Conservation (phyloP, 2,888 invertebrate genomes). For the Leptura quadrifasciata region DNA sequence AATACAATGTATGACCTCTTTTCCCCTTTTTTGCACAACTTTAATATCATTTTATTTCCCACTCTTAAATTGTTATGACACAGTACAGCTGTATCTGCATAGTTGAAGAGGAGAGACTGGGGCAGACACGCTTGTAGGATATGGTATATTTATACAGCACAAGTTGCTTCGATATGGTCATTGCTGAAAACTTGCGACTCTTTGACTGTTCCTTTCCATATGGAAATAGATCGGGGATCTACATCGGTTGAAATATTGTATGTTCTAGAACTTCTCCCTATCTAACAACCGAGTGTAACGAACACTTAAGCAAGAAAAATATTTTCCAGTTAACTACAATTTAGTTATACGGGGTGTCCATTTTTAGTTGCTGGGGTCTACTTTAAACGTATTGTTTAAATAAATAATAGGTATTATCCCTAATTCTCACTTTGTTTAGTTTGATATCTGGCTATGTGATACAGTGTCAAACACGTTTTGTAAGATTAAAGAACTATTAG, state of each 20-base stretch:
- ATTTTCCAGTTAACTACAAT: not conserved
- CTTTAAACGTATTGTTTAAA: too few species aligned
- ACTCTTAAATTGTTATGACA: slow-evolving; percentile 10
- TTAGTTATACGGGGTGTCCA: too few species aligned
- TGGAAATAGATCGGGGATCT: not conserved
- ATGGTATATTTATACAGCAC: slow-evolving; percentile 5
- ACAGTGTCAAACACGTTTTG: too few species aligned
- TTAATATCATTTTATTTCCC: slow-evolving; percentile 28
- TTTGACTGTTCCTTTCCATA: not conserved
- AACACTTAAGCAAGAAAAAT: not conserved
- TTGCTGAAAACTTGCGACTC: not conserved
- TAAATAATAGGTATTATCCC: too few species aligned
- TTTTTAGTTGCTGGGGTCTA: too few species aligned
- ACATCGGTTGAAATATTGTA: not conserved
- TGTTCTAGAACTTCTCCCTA: not conserved
- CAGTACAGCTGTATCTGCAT: slow-evolving; percentile 16
- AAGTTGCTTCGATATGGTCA: slow-evolving; percentile 3
- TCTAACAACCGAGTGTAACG: not conserved
- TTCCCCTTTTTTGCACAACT: slow-evolving; percentile 22
- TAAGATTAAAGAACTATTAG: too few species aligned
- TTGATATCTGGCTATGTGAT: too few species aligned
- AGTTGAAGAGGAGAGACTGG: not conserved
- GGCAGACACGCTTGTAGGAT: not conserved
- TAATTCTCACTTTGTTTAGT: too few species aligned
- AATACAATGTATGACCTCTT: slow-evolving; percentile 44